Percentiles rank a stretch among this genome's conserved stretches.
phyloP scores from a whole-genome alignment of 1,140 invertebrate genomes.

The Marisa cornuarietis region DNA sequence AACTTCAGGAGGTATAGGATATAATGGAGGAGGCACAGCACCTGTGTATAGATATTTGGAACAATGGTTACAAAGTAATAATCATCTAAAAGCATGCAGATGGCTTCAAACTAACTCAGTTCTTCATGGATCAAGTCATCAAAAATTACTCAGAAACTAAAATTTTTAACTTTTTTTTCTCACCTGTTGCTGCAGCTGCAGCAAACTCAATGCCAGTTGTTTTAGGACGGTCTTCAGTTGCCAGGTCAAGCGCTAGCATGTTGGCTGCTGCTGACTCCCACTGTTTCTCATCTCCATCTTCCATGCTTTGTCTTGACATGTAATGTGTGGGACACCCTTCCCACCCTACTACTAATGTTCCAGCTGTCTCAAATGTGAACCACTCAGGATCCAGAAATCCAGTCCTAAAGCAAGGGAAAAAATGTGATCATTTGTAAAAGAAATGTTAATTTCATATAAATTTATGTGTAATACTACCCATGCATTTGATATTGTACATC shows the following conservation, averaged over 20 bases:
- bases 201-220: constrained; percentile 61
- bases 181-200: constrained; percentile 60
- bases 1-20: constrained; percentile 44
- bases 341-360: constrained; percentile 60
- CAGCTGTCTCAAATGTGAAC: constrained; percentile 64
- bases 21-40: constrained; percentile 49
- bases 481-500: no score
- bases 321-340: constrained; percentile 51
- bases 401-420: constrained; percentile 43
- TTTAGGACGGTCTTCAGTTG: constrained; percentile 37
- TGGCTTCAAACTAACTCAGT: no score
- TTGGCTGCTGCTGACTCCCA: background rate
- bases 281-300: constrained; percentile 16
- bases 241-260: constrained; percentile 40
- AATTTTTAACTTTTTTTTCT: no score
- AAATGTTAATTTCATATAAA: background rate
- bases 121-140: no score
- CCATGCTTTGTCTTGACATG: constrained; percentile 9
- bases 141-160: no score
- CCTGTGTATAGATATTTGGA: constrained; percentile 33
- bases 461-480: no score
- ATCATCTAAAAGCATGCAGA: no score
- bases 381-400: constrained; percentile 62
- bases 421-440: background rate
- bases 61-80: background rate